Conservation (phyloP, 1,140 invertebrate species). For the Drosophila kohkoa region DNA sequence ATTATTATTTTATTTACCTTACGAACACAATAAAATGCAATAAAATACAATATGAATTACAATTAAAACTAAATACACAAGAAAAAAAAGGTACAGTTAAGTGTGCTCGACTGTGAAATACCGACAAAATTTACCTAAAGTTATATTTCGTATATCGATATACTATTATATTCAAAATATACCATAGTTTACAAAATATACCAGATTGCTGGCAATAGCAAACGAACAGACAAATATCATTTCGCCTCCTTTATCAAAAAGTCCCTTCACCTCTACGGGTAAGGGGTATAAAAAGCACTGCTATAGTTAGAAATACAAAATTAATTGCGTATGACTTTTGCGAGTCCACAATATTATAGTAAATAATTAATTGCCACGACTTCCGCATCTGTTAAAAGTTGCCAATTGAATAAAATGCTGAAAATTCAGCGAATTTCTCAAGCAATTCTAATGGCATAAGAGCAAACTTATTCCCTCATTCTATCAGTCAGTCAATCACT, state of each 20-base stretch:
- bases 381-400: constrained; percentile 28
- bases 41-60: constrained; percentile 24
- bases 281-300: too few relatives aligned
- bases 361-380: constrained; percentile 20
- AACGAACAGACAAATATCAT: too few relatives aligned
- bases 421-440: constrained; percentile 1
- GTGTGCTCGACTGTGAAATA: not conserved
- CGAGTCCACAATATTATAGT: constrained; percentile 2
- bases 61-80: not conserved
- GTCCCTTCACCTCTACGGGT: too few relatives aligned
- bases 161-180: too few relatives aligned
- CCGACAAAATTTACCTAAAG: too few relatives aligned
- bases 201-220: too few relatives aligned
- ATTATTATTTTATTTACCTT: constrained; percentile 5
- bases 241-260: too few relatives aligned
- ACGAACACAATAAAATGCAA: constrained; percentile 15
- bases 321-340: not conserved
- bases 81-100: not conserved
- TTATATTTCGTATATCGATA: too few relatives aligned
- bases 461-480: constrained; percentile 27
- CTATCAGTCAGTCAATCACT: constrained; percentile 21
- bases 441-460: constrained; percentile 1
- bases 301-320: not conserved
- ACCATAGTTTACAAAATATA: too few relatives aligned
- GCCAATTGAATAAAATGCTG: constrained; percentile 25